Evolutionary conservation across 2,888 invertebrate species (phyloP).

Genomic region (Hypomecis atomaria): DNA sequence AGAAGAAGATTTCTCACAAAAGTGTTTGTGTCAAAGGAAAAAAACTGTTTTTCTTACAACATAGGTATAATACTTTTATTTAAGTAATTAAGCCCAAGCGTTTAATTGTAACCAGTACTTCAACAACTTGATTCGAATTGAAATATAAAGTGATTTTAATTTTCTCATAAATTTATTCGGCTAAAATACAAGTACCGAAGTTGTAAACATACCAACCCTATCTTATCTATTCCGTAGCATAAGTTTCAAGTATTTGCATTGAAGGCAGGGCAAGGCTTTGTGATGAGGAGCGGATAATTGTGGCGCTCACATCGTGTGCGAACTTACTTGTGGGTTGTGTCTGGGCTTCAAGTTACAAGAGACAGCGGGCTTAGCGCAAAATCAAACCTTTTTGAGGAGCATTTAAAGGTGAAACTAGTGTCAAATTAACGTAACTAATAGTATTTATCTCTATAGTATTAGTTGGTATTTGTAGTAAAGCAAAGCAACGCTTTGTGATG

Average conservation of each 20-base stretch:
- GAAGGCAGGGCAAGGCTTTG: conserved; percentile 58
- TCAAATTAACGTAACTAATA: no score
- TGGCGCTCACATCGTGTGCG: conserved; percentile 52
- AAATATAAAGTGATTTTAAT: no score
- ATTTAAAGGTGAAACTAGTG: no score
- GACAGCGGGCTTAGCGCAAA: background rate
- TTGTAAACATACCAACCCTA: conserved; percentile 9
- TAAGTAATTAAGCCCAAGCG: no score
- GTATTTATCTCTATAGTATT: no score
- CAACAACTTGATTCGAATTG: no score
- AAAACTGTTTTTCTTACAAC: no score
- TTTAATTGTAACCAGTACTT: no score
- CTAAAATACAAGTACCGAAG: background rate
- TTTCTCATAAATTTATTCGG: background rate
- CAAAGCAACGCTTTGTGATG: conserved; percentile 56
- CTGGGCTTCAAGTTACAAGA: conserved; percentile 20
- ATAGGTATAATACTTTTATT: no score
- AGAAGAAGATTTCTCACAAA: no score
- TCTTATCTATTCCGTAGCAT: conserved; percentile 35
- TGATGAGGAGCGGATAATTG: conserved; percentile 67
- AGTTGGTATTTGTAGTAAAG: conserved; percentile 66
- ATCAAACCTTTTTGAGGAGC: background rate
- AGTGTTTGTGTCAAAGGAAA: no score
- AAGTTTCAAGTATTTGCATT: conserved; percentile 67
- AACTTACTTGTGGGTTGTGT: conserved; percentile 24